Base-by-base conservation (phyloP, 2,113 vertebrate genomes). In the Calonectris borealis region DNA sequence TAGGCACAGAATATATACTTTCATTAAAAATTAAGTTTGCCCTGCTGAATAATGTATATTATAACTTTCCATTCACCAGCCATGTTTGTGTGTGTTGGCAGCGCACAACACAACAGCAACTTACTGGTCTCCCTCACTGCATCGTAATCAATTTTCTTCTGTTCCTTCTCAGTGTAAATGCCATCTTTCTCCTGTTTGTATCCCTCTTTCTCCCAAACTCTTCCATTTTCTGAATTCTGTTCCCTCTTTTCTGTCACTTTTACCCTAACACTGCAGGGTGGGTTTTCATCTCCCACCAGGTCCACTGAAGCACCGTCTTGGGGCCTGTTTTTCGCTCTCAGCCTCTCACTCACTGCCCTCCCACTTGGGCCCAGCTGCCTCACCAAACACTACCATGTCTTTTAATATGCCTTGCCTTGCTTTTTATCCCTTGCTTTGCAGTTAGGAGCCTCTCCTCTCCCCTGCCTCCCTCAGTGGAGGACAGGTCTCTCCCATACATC, bases 11-110 rank as follows among this genome's bases (percentile, higher is more conserved):
- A 93, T 40, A 78, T 71, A 92, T 71, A 68, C 76, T 88, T 94
- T 54, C 92, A 97, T 93, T 92, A 96, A 92, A 94, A 92, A 93
- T 94, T 88, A 81, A 90, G 38, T 95, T 94, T 90, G 32, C 55
- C 68, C 38, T 55, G 48, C 57, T 94, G 52, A 94, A 88, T 93
- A 90, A 93, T 84, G 48, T 86, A 75, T 93, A 42, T 75, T 81
- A n/a, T 71, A 78, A 75, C 72, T 94, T 91, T 44, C 61, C 52
- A 40, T 93, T 92, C 80, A 83, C 40, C 38, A 60, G 58, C 48
- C 31, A 64, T 0, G 0, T 81, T 92, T 78, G 51, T 0, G 0
- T 66, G 51, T 82, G 60, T 78, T 94, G 77, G 42, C 86, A 79
- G 65, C 73, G 16, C 17, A 18, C 13, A 72, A 46, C 15, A 18